Percentiles rank a stretch among this genome's conserved stretches.
phyloP scores from a whole-genome alignment of 2,797 vertebrate genomes.

The Oryzias dopingdopingensis region DNA sequence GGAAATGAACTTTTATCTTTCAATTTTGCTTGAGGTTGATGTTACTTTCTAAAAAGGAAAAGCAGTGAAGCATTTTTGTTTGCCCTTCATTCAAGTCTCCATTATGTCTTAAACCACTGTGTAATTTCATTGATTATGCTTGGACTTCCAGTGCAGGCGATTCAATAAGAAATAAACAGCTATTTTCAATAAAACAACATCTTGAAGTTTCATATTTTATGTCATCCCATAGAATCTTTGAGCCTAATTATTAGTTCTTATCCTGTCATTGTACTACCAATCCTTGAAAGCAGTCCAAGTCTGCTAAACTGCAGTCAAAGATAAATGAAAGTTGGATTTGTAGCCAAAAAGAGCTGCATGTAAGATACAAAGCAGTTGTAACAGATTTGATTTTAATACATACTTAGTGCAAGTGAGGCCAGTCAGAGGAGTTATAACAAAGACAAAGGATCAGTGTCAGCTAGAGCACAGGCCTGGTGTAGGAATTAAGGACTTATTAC shows the following conservation, averaged over 20 bases:
- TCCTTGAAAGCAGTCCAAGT: constrained; percentile 51
- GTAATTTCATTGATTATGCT: no score
- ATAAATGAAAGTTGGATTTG: constrained; percentile 47
- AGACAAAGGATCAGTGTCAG: constrained; percentile 65
- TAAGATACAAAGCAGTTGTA: constrained; percentile 65
- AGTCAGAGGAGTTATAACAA: constrained; percentile 51
- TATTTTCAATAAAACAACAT: background rate
- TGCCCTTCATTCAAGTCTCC: no score
- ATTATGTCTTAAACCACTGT: no score
- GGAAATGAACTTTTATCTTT: no score
- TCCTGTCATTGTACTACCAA: background rate
- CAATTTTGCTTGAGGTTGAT: no score
- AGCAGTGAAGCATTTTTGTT: no score
- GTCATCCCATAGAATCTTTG: constrained; percentile 17
- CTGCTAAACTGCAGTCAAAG: constrained; percentile 47
- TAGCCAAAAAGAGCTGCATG: constrained; percentile 38
- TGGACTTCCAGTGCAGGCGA: no score
- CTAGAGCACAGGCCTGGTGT: constrained; percentile 53
- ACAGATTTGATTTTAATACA: constrained; percentile 71
- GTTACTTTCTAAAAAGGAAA: no score
- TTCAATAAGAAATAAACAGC: no score
- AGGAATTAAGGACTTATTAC: constrained; percentile 69
- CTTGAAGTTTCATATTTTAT: constrained; percentile 19
- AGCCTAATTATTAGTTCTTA: constrained; percentile 1
- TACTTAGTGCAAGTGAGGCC: constrained; percentile 37